Percentiles rank a stretch among this genome's conserved stretches.
Evolutionary conservation across 2,888 invertebrate species (phyloP).

Genomic region (Rhagonycha lutea): DNA sequence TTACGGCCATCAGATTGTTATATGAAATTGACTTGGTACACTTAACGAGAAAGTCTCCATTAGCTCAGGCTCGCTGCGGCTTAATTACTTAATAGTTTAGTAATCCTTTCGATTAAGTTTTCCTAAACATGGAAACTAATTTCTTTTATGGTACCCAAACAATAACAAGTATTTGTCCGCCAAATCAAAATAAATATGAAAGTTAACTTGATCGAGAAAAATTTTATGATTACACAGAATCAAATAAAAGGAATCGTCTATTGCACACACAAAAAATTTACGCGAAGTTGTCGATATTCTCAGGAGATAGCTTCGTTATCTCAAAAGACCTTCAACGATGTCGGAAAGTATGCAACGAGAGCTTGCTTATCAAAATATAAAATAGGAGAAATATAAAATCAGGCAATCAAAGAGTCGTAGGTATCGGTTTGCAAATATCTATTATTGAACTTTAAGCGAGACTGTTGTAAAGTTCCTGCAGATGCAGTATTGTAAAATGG

Average conservation of each 20-base stretch:
- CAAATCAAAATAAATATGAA: background rate
- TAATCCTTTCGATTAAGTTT: too few species aligned
- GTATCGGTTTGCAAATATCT: conserved; percentile 2
- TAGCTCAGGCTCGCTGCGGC: too few species aligned
- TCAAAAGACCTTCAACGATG: conserved; percentile 4
- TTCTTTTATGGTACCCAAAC: too few species aligned
- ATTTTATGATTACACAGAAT: background rate
- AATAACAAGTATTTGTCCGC: background rate
- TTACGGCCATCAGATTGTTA: too few species aligned
- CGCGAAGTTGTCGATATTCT: conserved; percentile 8
- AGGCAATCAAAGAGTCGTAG: conserved; percentile 1
- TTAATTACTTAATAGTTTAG: too few species aligned
- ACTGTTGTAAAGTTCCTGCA: background rate
- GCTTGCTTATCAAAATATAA: conserved; percentile 11
- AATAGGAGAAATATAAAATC: conserved; percentile 7
- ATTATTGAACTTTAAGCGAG: background rate
- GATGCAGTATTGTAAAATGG: background rate
- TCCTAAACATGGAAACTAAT: too few species aligned
- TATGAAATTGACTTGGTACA: too few species aligned
- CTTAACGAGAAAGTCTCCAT: too few species aligned
- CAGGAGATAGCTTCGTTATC: conserved; percentile 9
- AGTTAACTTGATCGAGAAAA: background rate
- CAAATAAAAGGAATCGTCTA: background rate
- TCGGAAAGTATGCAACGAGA: conserved; percentile 5
- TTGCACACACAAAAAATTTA: background rate